phyloP scores from a whole-genome alignment of 2,113 vertebrate species.

The Daubentonia madagascariensis region DNA sequence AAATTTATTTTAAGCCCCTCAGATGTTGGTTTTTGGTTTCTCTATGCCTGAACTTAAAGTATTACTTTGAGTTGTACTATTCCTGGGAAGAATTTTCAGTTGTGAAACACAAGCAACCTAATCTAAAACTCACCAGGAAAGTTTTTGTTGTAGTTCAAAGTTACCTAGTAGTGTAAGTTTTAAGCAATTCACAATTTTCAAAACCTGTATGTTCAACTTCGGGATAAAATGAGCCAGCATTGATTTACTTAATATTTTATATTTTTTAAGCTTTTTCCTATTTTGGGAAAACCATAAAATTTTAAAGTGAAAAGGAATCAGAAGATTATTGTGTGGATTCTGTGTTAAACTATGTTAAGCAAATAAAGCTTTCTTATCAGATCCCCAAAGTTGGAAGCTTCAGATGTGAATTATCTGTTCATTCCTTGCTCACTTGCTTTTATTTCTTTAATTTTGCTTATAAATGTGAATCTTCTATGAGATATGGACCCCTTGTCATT shows the following conservation, averaged over 20 bases:
- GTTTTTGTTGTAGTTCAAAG: not conserved
- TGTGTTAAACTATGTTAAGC: not conserved
- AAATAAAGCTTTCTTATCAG: not conserved
- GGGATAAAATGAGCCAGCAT: not conserved
- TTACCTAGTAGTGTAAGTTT: not conserved
- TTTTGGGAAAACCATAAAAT: not conserved
- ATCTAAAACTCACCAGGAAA: not conserved
- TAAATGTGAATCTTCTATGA: not conserved
- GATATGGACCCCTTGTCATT: not conserved
- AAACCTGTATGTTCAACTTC: not conserved
- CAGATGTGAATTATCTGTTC: not conserved
- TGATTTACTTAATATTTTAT: not conserved
- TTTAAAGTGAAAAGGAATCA: constrained; percentile 5
- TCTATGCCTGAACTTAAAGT: not conserved
- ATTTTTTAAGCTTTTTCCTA: not conserved
- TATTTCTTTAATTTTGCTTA: constrained; percentile 13
- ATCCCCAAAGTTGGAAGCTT: not conserved
- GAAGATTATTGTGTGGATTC: not conserved
- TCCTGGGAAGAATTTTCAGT: not conserved
- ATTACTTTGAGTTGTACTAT: not conserved
- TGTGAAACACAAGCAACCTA: not conserved
- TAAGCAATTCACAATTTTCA: not conserved
- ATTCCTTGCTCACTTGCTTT: not conserved
- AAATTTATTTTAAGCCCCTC: not conserved
- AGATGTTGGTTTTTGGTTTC: not conserved